phyloP scores from a whole-genome alignment of 1,140 invertebrate genomes.

The Calliphora vicina region DNA sequence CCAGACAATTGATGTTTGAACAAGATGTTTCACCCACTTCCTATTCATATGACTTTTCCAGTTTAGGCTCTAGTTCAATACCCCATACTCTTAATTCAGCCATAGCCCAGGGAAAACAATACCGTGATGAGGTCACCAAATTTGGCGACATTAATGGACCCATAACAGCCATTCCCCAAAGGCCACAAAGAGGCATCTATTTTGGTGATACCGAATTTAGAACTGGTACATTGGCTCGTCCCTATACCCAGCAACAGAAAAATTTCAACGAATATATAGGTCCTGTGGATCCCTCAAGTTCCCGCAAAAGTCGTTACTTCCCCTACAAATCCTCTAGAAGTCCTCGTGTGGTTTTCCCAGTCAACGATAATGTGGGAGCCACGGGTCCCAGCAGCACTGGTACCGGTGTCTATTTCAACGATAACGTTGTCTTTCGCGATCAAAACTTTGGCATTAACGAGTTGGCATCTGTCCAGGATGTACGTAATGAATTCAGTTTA shows the following conservation, averaged over 20 bases:
- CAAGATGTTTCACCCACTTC: slow-evolving; percentile 39
- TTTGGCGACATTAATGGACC: slow-evolving; percentile 62
- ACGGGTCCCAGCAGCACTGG: slow-evolving; percentile 56
- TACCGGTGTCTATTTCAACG: slow-evolving; percentile 63
- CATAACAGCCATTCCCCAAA: slow-evolving; percentile 56
- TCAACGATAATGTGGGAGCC: slow-evolving; percentile 65
- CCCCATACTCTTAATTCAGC: slow-evolving; percentile 52
- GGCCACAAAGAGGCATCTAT: slow-evolving; percentile 52
- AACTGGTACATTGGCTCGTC: slow-evolving; percentile 47
- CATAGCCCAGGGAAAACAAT: slow-evolving; percentile 48
- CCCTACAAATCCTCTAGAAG: slow-evolving; percentile 64
- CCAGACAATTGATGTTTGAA: slow-evolving; percentile 56
- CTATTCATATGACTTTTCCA: slow-evolving; percentile 55
- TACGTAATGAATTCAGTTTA: slow-evolving; percentile 66
- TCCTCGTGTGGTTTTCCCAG: slow-evolving; percentile 68
- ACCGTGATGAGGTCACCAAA: slow-evolving; percentile 61
- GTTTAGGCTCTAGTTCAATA: slow-evolving; percentile 53
- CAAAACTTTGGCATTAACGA: slow-evolving; percentile 68
- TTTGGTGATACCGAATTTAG: slow-evolving; percentile 57
- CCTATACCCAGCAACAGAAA: slow-evolving; percentile 52
- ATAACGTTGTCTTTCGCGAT: slow-evolving; percentile 70
- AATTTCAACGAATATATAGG: slow-evolving; percentile 58
- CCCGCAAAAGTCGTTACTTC: slow-evolving; percentile 55
- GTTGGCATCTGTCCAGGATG: slow-evolving; percentile 64
- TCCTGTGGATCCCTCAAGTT: slow-evolving; percentile 46